Conservation (phyloP, 2,888 invertebrate species). For the Sarcophaga caerulescens region DNA sequence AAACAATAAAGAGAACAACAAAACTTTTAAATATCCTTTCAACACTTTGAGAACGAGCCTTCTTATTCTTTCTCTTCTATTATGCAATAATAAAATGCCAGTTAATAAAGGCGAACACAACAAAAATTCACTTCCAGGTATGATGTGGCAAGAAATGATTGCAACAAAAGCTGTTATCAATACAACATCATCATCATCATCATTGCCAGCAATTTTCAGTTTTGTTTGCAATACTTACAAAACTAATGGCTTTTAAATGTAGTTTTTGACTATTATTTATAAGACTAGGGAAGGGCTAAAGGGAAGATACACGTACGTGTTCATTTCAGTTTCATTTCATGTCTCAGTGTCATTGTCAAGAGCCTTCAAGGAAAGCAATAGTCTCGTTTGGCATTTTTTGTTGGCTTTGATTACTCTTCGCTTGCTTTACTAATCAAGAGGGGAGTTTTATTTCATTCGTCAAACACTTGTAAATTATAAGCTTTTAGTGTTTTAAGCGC, state of each 20-base stretch:
- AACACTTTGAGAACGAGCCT: not conserved
- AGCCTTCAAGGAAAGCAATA: not conserved
- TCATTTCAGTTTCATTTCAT: slow-evolving; percentile 4
- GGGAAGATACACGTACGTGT: slow-evolving; percentile 8
- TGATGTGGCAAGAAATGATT: slow-evolving; percentile 33
- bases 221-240: slow-evolving; percentile 7
- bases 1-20: not conserved
- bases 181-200: slow-evolving; percentile 1
- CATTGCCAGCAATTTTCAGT: not conserved
- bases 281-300: not conserved
- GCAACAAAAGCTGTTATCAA: slow-evolving; percentile 15
- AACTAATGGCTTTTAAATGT: slow-evolving; percentile 61
- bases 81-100: slow-evolving; percentile 15
- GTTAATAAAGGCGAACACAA: not conserved
- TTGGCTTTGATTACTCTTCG: not conserved
- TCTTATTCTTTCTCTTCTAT: not conserved
- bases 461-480: slow-evolving; percentile 27
- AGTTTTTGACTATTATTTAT: not conserved
- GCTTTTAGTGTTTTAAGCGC: not conserved
- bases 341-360: slow-evolving; percentile 22
- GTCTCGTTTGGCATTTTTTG: not conserved
- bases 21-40: not conserved
- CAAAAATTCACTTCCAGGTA: slow-evolving; percentile 41
- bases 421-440: not conserved
- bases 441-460: slow-evolving; percentile 28